Conservation (phyloP, 2,113 vertebrate species). For the Lucifuga dentata region DNA sequence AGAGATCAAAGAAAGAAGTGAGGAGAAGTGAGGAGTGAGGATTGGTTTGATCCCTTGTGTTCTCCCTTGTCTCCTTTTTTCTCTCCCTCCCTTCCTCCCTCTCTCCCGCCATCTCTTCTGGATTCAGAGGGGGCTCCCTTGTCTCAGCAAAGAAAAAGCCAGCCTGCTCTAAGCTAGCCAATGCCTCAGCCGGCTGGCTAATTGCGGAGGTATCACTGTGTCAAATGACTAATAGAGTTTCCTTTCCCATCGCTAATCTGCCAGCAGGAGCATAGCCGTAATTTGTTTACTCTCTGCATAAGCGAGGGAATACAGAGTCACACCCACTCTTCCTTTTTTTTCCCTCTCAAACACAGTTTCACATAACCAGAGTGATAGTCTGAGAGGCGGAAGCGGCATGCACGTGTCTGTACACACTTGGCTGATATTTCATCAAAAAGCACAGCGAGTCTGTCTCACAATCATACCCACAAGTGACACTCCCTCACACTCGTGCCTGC, state of each 20-base stretch:
- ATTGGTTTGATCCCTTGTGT: slow-evolving; percentile 52
- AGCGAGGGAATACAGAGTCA: slow-evolving; percentile 63
- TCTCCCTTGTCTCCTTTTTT: not conserved
- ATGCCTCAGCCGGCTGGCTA: slow-evolving; percentile 60
- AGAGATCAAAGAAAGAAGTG: slow-evolving; percentile 59
- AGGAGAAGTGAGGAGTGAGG: slow-evolving; percentile 42
- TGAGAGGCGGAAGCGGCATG: slow-evolving; percentile 28
- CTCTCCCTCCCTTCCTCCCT: not conserved
- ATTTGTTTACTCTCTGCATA: slow-evolving; percentile 71
- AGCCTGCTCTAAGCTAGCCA: slow-evolving; percentile 28
- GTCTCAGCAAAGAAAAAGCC: slow-evolving; percentile 38
- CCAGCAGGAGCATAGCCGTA: slow-evolving; percentile 60
- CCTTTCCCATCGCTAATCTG: slow-evolving; percentile 68
- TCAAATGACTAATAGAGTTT: slow-evolving; percentile 78
- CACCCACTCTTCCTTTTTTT: slow-evolving; percentile 53
- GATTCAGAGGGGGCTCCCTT: slow-evolving; percentile 27
- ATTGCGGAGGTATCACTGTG: slow-evolving; percentile 75
- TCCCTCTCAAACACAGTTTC: slow-evolving; percentile 64
- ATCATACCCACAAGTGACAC: slow-evolving; percentile 10
- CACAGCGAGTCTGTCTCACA: slow-evolving; percentile 1
- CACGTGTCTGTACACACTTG: not conserved
- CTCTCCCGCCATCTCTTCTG: slow-evolving; percentile 14
- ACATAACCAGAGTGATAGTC: slow-evolving; percentile 36
- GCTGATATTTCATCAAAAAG: slow-evolving; percentile 38
- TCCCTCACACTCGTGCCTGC: not conserved